phyloP scores from a whole-genome alignment of 2,113 vertebrate genomes.

The Murina feae region DNA sequence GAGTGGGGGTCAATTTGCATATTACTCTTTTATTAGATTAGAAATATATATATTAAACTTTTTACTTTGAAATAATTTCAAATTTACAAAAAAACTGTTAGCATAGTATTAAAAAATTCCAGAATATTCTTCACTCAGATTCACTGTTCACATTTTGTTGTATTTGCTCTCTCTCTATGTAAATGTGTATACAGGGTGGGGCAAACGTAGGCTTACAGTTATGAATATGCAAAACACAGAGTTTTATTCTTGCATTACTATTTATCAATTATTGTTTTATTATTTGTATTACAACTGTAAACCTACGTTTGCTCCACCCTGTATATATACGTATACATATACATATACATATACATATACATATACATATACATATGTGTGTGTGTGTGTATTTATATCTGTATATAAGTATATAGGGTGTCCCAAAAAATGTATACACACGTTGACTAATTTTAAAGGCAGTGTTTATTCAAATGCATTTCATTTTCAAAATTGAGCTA shows the following conservation, averaged over 20 bases:
- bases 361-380: rapidly evolving
- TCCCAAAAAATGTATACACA: too few relatives aligned
- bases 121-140: neutral
- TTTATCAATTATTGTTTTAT: neutral
- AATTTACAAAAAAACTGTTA: neutral
- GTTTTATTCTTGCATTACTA: neutral
- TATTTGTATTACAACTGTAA: neutral
- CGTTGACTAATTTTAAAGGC: too few relatives aligned
- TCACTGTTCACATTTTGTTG: neutral
- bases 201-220: neutral
- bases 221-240: neutral
- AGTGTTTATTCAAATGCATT: too few relatives aligned
- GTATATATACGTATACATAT: neutral
- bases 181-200: neutral
- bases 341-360: rapidly evolving
- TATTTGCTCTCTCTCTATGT: neutral
- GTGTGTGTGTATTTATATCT: neutral
- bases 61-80: constrained; percentile 21
- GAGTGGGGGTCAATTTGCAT: too few relatives aligned
- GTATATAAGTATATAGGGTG: neutral
- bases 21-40: too few relatives aligned
- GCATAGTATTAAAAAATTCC: neutral
- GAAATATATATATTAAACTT: neutral
- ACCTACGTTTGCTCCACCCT: neutral
- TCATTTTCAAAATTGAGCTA: too few relatives aligned